These are phyloP conservation scores for Cerastis rubricosa DNA, from an alignment of 2,888 invertebrate genomes.

Conservation along the genomic window DNA sequence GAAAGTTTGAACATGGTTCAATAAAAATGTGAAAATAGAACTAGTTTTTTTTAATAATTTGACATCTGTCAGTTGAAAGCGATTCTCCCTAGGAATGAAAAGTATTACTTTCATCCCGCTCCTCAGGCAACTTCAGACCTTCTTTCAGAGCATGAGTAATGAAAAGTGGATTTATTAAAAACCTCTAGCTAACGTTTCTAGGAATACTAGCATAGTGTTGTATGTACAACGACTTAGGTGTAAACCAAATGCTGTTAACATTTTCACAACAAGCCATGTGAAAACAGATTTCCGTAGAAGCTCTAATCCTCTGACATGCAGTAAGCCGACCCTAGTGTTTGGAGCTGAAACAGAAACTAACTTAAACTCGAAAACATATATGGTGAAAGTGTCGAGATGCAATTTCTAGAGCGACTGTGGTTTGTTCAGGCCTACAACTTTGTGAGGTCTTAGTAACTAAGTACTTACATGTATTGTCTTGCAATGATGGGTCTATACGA, in stretches of 20 bases:
- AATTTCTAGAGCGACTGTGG: background rate
- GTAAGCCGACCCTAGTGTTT: slow-evolving; percentile 17
- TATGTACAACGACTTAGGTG: background rate
- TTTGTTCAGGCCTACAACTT: background rate
- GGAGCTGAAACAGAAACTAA: slow-evolving; percentile 20
- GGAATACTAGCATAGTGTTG: background rate
- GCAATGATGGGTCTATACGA: no score
- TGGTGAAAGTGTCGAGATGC: background rate
- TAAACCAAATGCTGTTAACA: slow-evolving; percentile 9
- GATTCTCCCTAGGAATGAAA: no score
- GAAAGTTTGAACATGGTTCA: no score
- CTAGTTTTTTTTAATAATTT: no score
- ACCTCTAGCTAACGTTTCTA: background rate
- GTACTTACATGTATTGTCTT: no score
- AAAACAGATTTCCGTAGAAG: background rate
- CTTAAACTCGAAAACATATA: background rate
- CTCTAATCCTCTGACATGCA: slow-evolving; percentile 4
- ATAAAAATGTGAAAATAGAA: no score
- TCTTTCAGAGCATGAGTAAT: no score
- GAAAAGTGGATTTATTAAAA: background rate
- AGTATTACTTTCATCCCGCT: no score
- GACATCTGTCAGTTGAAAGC: no score
- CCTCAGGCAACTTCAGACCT: no score
- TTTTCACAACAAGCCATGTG: slow-evolving; percentile 9
- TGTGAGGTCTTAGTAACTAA: background rate